These are phyloP conservation scores for Magallana ariakensis DNA, from an alignment of 1,140 invertebrate species.

Conservation along the genomic window DNA sequence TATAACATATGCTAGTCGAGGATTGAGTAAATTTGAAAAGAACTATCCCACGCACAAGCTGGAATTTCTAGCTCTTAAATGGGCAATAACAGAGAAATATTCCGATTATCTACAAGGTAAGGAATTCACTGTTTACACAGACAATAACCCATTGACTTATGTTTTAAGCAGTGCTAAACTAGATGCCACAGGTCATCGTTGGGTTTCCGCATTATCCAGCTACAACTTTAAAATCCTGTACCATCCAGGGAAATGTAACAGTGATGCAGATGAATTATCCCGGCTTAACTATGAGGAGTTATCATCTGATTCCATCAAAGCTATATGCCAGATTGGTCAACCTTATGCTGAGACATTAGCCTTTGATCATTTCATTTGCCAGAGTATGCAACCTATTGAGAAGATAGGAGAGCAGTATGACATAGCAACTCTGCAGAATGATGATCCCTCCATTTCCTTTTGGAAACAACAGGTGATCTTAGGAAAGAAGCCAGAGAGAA, in stretches of 20 bases:
- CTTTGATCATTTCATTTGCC: neutral
- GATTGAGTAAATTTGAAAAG: no score
- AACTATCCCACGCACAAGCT: no score
- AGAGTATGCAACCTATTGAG: neutral
- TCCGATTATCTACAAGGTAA: conserved; percentile 52
- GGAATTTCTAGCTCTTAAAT: no score
- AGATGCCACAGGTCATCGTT: no score
- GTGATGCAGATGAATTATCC: neutral
- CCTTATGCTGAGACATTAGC: neutral
- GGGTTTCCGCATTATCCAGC: conserved; percentile 35
- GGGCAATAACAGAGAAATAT: conserved; percentile 19
- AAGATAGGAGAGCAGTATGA: neutral
- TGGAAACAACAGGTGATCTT: neutral
- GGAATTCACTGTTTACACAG: conserved; percentile 49
- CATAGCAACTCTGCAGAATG: neutral
- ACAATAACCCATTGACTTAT: no score
- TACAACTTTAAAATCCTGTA: conserved; percentile 32
- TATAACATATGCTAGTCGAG: no score
- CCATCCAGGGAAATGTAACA: neutral
- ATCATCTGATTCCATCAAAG: neutral
- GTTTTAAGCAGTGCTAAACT: no score
- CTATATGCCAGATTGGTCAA: neutral
- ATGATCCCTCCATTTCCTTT: neutral
- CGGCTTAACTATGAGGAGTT: neutral
- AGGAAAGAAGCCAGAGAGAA: neutral